A percentile compares a stretch with the other conserved stretches of the same genome.
Evolutionary conservation across 2,888 invertebrate genomes (phyloP).

Genomic region (Epinotia demarniana): DNA sequence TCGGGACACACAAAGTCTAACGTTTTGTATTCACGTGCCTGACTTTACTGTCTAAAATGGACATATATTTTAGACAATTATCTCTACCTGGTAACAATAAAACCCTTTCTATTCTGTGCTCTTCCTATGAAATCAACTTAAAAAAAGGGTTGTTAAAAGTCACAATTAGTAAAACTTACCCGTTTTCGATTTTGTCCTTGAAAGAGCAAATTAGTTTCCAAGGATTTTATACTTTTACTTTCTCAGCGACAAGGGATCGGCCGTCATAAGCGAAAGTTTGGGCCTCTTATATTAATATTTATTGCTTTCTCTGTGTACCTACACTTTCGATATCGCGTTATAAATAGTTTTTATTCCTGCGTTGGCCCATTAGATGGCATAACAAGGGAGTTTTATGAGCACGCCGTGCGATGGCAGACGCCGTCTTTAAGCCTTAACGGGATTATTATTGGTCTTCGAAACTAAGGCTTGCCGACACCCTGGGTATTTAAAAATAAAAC

Average conservation of each 20-base stretch:
- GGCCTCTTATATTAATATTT: slow-evolving; percentile 76
- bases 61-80: slow-evolving; percentile 1
- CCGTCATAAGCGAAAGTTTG: slow-evolving; percentile 73
- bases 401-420: slow-evolving; percentile 56
- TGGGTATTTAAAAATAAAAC: slow-evolving; percentile 53
- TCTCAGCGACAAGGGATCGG: slow-evolving; percentile 58
- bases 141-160: slow-evolving; percentile 51
- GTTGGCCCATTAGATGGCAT: slow-evolving; percentile 74
- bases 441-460: slow-evolving; percentile 58
- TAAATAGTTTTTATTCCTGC: slow-evolving; percentile 77
- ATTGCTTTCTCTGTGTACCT: slow-evolving; percentile 70
- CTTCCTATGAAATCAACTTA: slow-evolving; percentile 40
- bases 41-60: slow-evolving; percentile 4
- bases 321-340: slow-evolving; percentile 73
- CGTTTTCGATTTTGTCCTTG: slow-evolving; percentile 53
- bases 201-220: slow-evolving; percentile 61
- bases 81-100: slow-evolving; percentile 3
- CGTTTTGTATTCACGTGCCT: slow-evolving; percentile 13
- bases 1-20: slow-evolving; percentile 15
- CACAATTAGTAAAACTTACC: slow-evolving; percentile 52
- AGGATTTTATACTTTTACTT: slow-evolving; percentile 62
- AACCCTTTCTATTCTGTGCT: slow-evolving; percentile 16
- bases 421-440: slow-evolving; percentile 58
- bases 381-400: slow-evolving; percentile 69
- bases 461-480: slow-evolving; percentile 54